These are phyloP conservation scores for Tiliacea aurago DNA, from an alignment of 2,888 invertebrate genomes.

Conservation along the genomic window DNA sequence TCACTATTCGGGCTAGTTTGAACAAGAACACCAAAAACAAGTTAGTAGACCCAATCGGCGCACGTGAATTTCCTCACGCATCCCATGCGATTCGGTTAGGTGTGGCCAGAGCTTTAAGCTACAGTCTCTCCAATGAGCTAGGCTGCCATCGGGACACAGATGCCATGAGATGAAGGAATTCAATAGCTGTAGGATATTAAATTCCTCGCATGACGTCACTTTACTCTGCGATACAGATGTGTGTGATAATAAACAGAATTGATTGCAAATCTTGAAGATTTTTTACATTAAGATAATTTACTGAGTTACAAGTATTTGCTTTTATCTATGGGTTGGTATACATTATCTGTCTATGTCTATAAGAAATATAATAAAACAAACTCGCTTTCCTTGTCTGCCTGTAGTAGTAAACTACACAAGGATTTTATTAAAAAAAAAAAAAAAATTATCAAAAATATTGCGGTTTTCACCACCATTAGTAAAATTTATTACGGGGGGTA, in stretches of 20 bases:
- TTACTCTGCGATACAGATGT: neutral
- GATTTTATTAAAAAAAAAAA: too few species aligned
- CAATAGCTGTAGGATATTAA: constrained; percentile 2
- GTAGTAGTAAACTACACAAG: neutral
- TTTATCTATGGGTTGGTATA: too few species aligned
- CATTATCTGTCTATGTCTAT: too few species aligned
- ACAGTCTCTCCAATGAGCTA: neutral
- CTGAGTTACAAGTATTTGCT: neutral
- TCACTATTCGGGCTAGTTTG: neutral
- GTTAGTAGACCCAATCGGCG: neutral
- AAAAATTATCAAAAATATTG: too few species aligned
- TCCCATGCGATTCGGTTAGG: neutral
- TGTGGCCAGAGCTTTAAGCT: neutral
- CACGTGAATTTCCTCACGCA: too few species aligned
- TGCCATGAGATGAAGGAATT: neutral
- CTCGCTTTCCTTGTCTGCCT: neutral
- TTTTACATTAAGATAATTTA: neutral
- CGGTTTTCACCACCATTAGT: too few species aligned
- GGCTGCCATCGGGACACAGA: neutral
- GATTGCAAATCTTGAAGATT: neutral
- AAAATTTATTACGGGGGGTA: too few species aligned
- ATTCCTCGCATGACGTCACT: neutral
- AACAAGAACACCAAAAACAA: neutral
- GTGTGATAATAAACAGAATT: neutral
- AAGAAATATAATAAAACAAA: too few species aligned